Percentiles rank a stretch among this genome's conserved stretches.
phyloP scores from a whole-genome alignment of 64 coral and sea anemone genomes.

The Cladopsammia gracilis region DNA sequence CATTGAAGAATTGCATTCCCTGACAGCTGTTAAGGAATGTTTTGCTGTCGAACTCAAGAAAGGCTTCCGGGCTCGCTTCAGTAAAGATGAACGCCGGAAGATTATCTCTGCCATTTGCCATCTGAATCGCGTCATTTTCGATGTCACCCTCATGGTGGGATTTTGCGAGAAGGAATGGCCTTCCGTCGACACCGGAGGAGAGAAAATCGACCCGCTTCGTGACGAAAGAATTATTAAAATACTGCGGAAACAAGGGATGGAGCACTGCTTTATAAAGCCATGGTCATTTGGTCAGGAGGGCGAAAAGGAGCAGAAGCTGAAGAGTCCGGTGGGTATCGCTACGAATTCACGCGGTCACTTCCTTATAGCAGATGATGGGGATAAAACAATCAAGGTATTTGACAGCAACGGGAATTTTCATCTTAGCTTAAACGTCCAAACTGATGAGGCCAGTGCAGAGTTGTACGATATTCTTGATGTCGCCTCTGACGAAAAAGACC shows the following conservation, averaged over 20 bases:
- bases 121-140: constrained; percentile 61
- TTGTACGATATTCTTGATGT: no score
- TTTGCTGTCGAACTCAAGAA: constrained; percentile 49
- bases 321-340: not conserved
- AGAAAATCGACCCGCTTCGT: constrained; percentile 22
- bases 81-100: constrained; percentile 37
- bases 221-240: not conserved
- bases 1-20: constrained; percentile 51
- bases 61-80: constrained; percentile 20
- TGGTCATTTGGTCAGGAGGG: constrained; percentile 37
- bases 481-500: no score
- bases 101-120: constrained; percentile 28
- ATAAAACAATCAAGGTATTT: no score
- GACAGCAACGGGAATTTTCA: no score
- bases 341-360: constrained; percentile 29
- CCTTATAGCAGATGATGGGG: constrained; percentile 1
- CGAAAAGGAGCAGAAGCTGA: not conserved
- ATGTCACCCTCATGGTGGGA: not conserved
- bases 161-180: not conserved
- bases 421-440: not conserved
- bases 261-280: not conserved
- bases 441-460: not conserved
- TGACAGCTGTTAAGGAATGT: constrained; percentile 31
- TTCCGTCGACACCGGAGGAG: not conserved
- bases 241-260: constrained; percentile 1